Evolutionary conservation across 2,113 vertebrate species (phyloP), one percentile per base, ranked within the genome.

Genomic region (Nicator chloris): DNA sequence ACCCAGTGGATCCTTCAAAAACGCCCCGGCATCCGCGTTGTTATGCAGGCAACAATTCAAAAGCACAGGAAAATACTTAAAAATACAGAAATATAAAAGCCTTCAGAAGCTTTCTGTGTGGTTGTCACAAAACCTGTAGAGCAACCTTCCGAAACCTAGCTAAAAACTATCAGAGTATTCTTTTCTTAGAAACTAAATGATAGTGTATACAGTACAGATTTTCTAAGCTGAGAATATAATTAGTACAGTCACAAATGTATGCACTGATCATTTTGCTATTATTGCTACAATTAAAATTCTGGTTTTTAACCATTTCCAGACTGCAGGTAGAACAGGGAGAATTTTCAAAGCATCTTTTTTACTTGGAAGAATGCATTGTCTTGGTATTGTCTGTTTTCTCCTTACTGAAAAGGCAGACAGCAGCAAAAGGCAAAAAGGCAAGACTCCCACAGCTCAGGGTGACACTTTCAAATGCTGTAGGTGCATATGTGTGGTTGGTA

Each of bases 141-240:
- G 51, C 18, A 87, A 66, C 47, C 50, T 75, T 75, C 53, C 39
- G 79, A 93, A 94, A 60, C 31, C 53, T 37, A 72, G 45, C n/a
- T 68, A 44, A 75, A 93, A 94, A 80, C 75, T 53, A 71, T 13
- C 30, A 39, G 54, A 51, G 9, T 69, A 73, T 93, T 87, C 51
- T 96, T 93, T 91, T 79, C 57, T 87, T 88, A 69, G 81, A 85
- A 87, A 90, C 42, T 60, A 89, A 91, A 88, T 61, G 15, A 75
- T 61, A 82, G 49, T 44, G 49, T 45, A 78, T 79, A 44, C 35
- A 64, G 59, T 87, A 53, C 37, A 50, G 53, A 56, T 44, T 82
- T 49, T 82, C 81, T 85, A 82, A 71, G 10, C 9, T 60, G 45
- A 93, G 79, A 91, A 60, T 82, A 87, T 91, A 85, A 91, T 93